Base-by-base conservation (phyloP, 2,888 invertebrate species). In the Agriopis aurantiaria region DNA sequence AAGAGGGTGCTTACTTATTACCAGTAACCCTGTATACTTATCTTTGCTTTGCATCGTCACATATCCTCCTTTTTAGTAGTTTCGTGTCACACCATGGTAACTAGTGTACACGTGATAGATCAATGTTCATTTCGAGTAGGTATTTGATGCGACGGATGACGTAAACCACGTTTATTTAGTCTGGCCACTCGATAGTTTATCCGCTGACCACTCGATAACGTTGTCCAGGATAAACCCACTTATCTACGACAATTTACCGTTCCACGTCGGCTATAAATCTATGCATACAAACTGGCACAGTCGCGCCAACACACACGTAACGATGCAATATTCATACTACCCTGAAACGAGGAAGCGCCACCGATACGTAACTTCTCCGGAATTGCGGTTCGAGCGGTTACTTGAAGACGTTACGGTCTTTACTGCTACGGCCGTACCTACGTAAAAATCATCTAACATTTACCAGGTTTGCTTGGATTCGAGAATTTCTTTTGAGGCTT, bases 281-380 rank as follows among this genome's bases (percentile, higher is more conserved):
- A 57, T 65, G 49, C 17, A 56, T 23, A 52, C 23, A 49, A 40
- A 51, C 49, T 49, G 52, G 61, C 10, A 23, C 46, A 46, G 49
- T 41, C 17, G 33, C n/a, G 23, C 48, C 11, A 12, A 6, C n/a
- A 17, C 17, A 49, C 45, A 59, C 66, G 60, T 60, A 66, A 48
- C 51, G 59, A 65, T 72, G 72, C 66, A 69, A 69, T 72, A 72
- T 72, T 72, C 66, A 69, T 66, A 66, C 60, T 17, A 48, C 46
- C 59, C 40, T 57, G 41, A 61, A 65, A 45, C 43, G 49, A 60
- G 48, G 63, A 45, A 71, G 67, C 40, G 58, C 61, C 49, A 12
- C 61, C 8, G 49, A 43, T 41, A 62, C 68, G 71, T 71, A 65
- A 68, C 68, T 68, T 65, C 40, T 8, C 57, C 17, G 53, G 58